These are phyloP conservation scores for Anodontia alba DNA, from an alignment of 2,888 invertebrate species.

Conservation along the genomic window DNA sequence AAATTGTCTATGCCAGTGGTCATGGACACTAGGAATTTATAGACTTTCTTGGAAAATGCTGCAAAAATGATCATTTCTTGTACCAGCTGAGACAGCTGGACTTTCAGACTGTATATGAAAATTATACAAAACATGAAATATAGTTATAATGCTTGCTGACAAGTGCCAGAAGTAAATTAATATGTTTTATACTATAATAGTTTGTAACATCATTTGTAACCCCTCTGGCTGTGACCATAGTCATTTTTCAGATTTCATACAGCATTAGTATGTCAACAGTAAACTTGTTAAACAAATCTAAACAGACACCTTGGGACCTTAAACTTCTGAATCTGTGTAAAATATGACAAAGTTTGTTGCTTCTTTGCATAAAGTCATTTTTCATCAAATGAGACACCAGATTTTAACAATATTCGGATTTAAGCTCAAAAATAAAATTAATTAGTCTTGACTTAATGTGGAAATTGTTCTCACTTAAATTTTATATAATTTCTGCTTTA, in stretches of 20 bases:
- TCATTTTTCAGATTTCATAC: conserved; percentile 5
- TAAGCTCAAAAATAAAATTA: too few species aligned
- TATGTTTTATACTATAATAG: conserved; percentile 7
- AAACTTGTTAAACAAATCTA: conserved; percentile 3
- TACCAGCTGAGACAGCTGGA: too few species aligned
- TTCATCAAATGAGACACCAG: neutral
- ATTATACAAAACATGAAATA: neutral
- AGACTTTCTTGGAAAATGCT: too few species aligned
- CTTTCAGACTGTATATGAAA: too few species aligned
- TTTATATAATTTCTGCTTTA: too few species aligned
- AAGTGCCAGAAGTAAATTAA: conserved; percentile 7
- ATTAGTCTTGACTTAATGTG: too few species aligned
- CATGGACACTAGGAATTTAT: too few species aligned
- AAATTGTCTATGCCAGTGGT: too few species aligned
- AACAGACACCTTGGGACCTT: conserved; percentile 3
- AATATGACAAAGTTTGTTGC: conserved; percentile 6
- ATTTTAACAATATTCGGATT: too few species aligned
- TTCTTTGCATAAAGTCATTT: neutral
- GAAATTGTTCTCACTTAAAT: too few species aligned
- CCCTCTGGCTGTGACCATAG: neutral
- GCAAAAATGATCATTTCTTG: too few species aligned
- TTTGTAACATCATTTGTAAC: neutral
- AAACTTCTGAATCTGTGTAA: neutral
- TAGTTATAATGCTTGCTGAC: neutral
- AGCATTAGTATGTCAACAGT: neutral